These are phyloP conservation scores for Rhinatrema bivittatum DNA, from an alignment of 2,797 vertebrate genomes.

Conservation along the genomic window DNA sequence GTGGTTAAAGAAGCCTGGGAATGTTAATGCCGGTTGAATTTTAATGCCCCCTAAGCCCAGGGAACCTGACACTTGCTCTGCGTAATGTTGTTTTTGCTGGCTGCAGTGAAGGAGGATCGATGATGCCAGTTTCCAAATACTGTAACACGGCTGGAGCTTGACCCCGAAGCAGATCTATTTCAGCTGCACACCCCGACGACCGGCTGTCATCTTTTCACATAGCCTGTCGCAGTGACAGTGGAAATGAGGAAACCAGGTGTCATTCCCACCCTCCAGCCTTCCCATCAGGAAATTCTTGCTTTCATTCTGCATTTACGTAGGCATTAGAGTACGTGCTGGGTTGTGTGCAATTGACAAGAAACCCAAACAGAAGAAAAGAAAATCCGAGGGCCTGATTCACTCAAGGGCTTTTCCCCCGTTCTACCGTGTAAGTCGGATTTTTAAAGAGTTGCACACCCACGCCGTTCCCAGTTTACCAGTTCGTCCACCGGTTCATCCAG, in stretches of 20 bases:
- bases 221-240: neutral
- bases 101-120: neutral
- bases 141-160: neutral
- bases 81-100: slow-evolving; percentile 9
- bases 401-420: too few species aligned
- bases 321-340: slow-evolving; percentile 11
- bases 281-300: neutral
- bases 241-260: neutral
- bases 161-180: neutral
- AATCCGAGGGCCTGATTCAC: too few species aligned
- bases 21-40: slow-evolving; percentile 37
- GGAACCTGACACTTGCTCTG: slow-evolving; percentile 17
- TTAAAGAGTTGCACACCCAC: too few species aligned
- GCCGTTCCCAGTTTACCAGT: too few species aligned
- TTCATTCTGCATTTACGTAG: slow-evolving; percentile 2
- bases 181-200: neutral
- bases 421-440: too few species aligned
- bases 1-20: slow-evolving; percentile 20
- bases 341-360: too few species aligned
- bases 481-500: too few species aligned
- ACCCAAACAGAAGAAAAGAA: too few species aligned
- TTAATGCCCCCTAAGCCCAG: slow-evolving; percentile 31
- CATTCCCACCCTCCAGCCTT: too few species aligned
- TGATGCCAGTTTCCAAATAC: slow-evolving; percentile 12
- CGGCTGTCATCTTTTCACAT: neutral